Conservation (phyloP, 2,797 vertebrate species). For the Hafferia zeledoni region DNA sequence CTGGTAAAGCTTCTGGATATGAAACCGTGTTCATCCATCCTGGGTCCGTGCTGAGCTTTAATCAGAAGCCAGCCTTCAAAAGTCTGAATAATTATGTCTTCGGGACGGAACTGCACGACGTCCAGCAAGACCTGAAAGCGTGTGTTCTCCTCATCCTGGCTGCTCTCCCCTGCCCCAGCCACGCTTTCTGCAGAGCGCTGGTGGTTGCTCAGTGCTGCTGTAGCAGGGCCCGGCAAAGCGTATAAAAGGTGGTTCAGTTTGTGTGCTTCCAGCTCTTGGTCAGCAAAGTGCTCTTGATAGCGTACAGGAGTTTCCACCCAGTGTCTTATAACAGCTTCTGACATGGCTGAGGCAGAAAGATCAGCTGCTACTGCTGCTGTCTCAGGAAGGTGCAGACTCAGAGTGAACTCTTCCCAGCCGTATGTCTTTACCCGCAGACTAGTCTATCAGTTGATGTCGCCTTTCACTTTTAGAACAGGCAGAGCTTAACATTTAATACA, state of each 20-base stretch:
- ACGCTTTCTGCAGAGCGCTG: background rate
- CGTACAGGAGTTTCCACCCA: constrained; percentile 79
- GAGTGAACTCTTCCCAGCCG: background rate
- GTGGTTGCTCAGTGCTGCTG: background rate
- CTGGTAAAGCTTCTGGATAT: constrained; percentile 83
- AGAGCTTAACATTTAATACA: constrained; percentile 37
- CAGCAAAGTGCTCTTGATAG: constrained; percentile 76
- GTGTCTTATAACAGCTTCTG: constrained; percentile 79
- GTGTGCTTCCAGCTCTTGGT: constrained; percentile 69
- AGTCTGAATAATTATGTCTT: constrained; percentile 87
- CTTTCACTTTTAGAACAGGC: constrained; percentile 53
- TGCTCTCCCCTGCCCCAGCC: accelerated
- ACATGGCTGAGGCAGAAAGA: constrained; percentile 66
- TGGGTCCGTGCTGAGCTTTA: constrained; percentile 78
- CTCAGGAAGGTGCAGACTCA: background rate
- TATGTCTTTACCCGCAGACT: background rate
- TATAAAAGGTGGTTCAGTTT: constrained; percentile 79
- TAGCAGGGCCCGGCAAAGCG: constrained; percentile 78
- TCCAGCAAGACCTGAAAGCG: constrained; percentile 81
- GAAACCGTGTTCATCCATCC: constrained; percentile 87
- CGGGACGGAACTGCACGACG: constrained; percentile 84
- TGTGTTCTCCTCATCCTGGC: background rate
- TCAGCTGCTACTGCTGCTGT: background rate
- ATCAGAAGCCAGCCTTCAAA: constrained; percentile 86
- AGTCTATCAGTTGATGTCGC: background rate